Percentiles rank a stretch among this genome's conserved stretches.
Conservation (phyloP, 2,797 vertebrate genomes). For the Carapus acus region DNA sequence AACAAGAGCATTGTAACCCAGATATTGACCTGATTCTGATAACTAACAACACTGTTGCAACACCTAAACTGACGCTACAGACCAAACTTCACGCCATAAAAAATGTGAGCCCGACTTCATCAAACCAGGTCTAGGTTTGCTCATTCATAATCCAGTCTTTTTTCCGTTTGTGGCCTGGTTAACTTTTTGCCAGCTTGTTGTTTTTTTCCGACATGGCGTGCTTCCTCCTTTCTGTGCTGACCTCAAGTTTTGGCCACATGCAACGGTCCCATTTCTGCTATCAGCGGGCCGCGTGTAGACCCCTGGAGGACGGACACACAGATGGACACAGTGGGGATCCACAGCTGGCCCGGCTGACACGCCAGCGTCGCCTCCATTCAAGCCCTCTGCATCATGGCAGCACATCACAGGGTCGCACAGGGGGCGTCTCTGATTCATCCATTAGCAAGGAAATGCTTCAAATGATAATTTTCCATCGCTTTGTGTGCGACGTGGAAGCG, state of each 20-base stretch:
- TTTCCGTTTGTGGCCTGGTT: no score
- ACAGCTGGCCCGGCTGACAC: conserved; percentile 40
- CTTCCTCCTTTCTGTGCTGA: conserved; percentile 31
- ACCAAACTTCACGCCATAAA: no score
- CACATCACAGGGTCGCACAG: conserved; percentile 59
- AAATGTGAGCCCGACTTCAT: no score
- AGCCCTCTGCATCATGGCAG: conserved; percentile 48
- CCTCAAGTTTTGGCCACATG: conserved; percentile 62
- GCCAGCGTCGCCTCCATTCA: conserved; percentile 37
- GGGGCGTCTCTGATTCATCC: conserved; percentile 49
- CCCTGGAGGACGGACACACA: conserved; percentile 57
- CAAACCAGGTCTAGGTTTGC: no score
- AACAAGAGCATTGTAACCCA: no score
- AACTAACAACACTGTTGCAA: no score
- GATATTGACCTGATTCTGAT: no score
- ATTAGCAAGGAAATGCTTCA: conserved; percentile 54
- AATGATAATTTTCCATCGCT: conserved; percentile 50
- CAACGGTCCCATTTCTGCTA: conserved; percentile 47
- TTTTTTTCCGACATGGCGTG: conserved; percentile 1
- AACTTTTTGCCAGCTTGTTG: no score
- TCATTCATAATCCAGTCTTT: no score
- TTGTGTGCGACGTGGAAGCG: conserved; percentile 32
- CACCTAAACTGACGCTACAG: no score
- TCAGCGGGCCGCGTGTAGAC: conserved; percentile 47
- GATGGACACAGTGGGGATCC: conserved; percentile 63